These are phyloP conservation scores for Adelphocoris suturalis DNA, from an alignment of 2,888 invertebrate species.

Conservation along the genomic window DNA sequence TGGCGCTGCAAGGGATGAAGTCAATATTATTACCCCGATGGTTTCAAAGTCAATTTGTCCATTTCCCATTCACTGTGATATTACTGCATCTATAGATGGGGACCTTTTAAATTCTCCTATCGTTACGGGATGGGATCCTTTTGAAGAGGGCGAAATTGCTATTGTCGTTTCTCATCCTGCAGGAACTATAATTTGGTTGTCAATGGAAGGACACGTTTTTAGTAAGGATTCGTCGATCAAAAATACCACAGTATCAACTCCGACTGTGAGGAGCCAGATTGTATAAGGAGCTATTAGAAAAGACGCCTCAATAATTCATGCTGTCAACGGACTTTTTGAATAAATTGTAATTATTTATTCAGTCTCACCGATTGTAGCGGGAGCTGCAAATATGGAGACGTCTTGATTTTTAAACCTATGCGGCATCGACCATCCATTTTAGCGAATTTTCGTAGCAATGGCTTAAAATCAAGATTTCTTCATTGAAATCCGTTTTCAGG, in stretches of 20 bases:
- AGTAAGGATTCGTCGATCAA: background rate
- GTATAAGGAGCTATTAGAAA: background rate
- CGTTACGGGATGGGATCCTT: background rate
- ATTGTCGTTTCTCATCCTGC: background rate
- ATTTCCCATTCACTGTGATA: conserved; percentile 6
- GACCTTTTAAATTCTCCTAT: conserved; percentile 9
- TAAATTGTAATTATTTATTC: background rate
- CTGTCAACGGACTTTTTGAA: background rate
- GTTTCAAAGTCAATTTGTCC: conserved; percentile 20
- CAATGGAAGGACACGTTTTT: background rate
- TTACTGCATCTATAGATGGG: conserved; percentile 28
- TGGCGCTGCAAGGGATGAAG: conserved; percentile 37
- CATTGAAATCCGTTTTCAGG: no score
- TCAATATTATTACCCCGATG: conserved; percentile 43
- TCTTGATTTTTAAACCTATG: no score
- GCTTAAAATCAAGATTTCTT: no score
- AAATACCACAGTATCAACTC: no score
- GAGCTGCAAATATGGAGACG: no score
- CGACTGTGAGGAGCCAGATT: background rate
- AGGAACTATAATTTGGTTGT: background rate
- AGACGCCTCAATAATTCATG: background rate
- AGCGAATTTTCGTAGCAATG: no score
- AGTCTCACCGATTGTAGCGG: background rate
- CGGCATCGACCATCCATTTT: no score
- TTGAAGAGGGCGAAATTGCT: background rate